A percentile compares a stretch with the other conserved stretches of the same genome.
phyloP scores from a whole-genome alignment of 2,797 vertebrate genomes.

The Streptopelia turtur region DNA sequence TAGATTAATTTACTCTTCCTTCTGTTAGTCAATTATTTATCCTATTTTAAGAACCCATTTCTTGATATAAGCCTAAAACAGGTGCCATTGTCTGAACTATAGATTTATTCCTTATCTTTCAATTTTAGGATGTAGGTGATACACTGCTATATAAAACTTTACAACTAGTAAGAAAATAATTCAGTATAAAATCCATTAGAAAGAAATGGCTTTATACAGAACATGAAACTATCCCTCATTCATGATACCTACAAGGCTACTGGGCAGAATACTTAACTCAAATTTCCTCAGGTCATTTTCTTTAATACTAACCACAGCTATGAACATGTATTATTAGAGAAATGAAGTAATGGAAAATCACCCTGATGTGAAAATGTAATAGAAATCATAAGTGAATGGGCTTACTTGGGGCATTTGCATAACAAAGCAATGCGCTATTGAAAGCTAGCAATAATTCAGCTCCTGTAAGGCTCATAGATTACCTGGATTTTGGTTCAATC shows the following conservation, averaged over 20 bases:
- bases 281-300: constrained; percentile 35
- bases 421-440: neutral
- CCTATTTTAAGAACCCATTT: neutral
- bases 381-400: constrained; percentile 48
- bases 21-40: neutral
- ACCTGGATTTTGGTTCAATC: neutral
- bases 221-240: neutral
- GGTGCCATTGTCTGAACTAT: neutral
- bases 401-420: constrained; percentile 28
- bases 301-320: constrained; percentile 53
- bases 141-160: neutral
- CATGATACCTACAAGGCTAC: neutral
- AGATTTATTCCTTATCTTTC: neutral
- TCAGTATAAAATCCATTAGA: constrained; percentile 40
- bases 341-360: constrained; percentile 64
- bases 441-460: neutral
- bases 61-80: neutral
- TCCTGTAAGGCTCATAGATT: constrained; percentile 9
- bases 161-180: constrained; percentile 7
- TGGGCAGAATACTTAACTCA: constrained; percentile 25
- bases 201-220: constrained; percentile 45
- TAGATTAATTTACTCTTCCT: neutral
- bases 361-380: constrained; percentile 55
- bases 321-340: constrained; percentile 48
- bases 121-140: neutral